Conservation (phyloP, 2,888 invertebrate species). For the Uloborus plumipes region DNA sequence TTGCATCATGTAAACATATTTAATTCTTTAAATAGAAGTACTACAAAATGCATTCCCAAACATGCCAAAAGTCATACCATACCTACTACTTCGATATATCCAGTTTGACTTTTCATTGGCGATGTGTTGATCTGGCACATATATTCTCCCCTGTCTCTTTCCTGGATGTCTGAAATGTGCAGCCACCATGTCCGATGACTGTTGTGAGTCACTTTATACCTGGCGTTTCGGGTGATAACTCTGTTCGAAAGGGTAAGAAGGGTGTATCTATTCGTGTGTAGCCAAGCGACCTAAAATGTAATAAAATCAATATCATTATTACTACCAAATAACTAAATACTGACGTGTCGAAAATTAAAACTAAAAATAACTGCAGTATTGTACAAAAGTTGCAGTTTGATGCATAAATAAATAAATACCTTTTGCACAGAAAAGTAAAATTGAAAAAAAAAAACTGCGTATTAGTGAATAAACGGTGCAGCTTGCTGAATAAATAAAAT, state of each 20-base stretch:
- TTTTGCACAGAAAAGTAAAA: too few relatives aligned
- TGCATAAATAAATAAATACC: too few relatives aligned
- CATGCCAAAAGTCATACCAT: constrained; percentile 71
- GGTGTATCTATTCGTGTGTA: constrained; percentile 94
- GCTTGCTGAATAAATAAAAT: too few relatives aligned
- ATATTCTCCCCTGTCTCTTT: constrained; percentile 84
- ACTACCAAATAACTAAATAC: too few relatives aligned
- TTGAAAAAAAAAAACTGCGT: too few relatives aligned
- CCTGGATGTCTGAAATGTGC: constrained; percentile 90
- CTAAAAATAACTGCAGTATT: too few relatives aligned
- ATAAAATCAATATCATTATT: not conserved
- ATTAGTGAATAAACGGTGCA: too few relatives aligned
- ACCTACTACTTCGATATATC: constrained; percentile 94
- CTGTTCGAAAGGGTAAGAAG: constrained; percentile 73
- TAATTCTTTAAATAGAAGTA: too few relatives aligned
- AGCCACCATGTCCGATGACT: constrained; percentile 78
- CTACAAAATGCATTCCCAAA: too few relatives aligned
- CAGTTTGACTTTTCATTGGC: constrained; percentile 95
- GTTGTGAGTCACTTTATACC: constrained; percentile 73
- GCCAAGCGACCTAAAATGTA: constrained; percentile 86
- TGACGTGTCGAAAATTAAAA: too few relatives aligned
- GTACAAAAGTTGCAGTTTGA: too few relatives aligned
- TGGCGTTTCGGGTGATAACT: constrained; percentile 64
- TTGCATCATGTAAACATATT: too few relatives aligned
- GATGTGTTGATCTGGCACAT: constrained; percentile 94